Evolutionary conservation across 2,113 vertebrate genomes (phyloP).

Genomic region (Heterotilapia buettikoferi): DNA sequence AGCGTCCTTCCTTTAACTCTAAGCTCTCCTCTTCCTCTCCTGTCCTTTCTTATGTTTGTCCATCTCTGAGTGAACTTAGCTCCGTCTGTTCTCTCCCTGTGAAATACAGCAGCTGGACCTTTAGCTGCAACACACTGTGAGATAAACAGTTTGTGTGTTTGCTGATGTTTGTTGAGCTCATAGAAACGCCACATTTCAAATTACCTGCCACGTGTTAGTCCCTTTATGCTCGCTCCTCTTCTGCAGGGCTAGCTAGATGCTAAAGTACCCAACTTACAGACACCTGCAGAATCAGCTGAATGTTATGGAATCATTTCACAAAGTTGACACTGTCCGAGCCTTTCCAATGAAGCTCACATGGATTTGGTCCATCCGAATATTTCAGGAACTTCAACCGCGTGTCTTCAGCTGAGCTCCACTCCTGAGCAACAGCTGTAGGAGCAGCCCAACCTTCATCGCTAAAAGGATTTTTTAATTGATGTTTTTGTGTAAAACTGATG

Average conservation of each 20-base stretch:
- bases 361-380: accelerated
- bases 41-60: not conserved
- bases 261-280: not conserved
- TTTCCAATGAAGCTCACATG: accelerated
- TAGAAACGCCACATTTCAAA: not conserved
- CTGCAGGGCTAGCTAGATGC: not conserved
- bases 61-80: not conserved
- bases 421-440: not conserved
- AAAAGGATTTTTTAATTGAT: not conserved
- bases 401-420: not conserved
- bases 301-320: not conserved
- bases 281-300: not conserved
- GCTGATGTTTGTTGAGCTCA: not conserved
- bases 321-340: accelerated
- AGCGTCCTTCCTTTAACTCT: not conserved
- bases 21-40: not conserved
- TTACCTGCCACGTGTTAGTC: accelerated
- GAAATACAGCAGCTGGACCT: not conserved
- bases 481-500: not conserved
- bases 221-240: not conserved
- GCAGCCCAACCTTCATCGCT: not conserved
- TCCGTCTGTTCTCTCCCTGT: not conserved
- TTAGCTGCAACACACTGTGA: not conserved
- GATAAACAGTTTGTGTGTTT: not conserved
- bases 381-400: not conserved